Base-by-base conservation (phyloP, 2,113 vertebrate species). In the Mus pahari region DNA sequence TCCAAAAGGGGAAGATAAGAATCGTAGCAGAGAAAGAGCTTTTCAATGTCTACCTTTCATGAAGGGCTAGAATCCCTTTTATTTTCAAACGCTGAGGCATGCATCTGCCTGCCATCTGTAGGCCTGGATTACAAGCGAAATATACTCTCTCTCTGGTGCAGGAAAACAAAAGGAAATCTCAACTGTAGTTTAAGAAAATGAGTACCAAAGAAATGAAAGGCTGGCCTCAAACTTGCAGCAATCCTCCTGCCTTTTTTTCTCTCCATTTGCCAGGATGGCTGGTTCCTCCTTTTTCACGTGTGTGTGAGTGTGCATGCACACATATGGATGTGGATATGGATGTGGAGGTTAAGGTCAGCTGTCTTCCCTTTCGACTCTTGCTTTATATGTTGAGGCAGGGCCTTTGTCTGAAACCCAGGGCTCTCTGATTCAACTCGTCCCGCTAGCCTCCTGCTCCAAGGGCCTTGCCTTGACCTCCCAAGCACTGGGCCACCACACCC, bases 1-100 rank as follows among this genome's bases (percentile, higher is more conserved):
- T 28, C 33, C 86, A 91, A 78, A 86, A 90, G 26, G 8, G 36
- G 22, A 94, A 94, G 83, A 96, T 58, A 66, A 33, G 42, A 88
- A 89, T 55, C 1, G 0, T 17, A 20, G 33, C 31, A 79, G 26
- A 24, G 31, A 28, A 12, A 73, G 42, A 75, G 22, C 9, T 73
- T 64, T 90, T 39, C 91, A 81, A 70, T 50, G n/a, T 42, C 42
- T 81, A 70, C 45, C 86, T 89, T 78, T 74, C 33, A 74, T 19
- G 36, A 91, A 73, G 83, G 20, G 33, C 84, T 68, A 86, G 90
- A 90, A 74, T 28, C 70, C 8, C 53, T 66, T 66, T 55, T 82
- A 26, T 86, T 87, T 90, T 60, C 42, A 50, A 88, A 48, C 55
- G 71, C 58, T 48, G 33, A 96, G 26, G 24, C 73, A 5, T 7